Evolutionary conservation across 2,797 vertebrate genomes (phyloP).

Genomic region (Arrhamphus sclerolepis): DNA sequence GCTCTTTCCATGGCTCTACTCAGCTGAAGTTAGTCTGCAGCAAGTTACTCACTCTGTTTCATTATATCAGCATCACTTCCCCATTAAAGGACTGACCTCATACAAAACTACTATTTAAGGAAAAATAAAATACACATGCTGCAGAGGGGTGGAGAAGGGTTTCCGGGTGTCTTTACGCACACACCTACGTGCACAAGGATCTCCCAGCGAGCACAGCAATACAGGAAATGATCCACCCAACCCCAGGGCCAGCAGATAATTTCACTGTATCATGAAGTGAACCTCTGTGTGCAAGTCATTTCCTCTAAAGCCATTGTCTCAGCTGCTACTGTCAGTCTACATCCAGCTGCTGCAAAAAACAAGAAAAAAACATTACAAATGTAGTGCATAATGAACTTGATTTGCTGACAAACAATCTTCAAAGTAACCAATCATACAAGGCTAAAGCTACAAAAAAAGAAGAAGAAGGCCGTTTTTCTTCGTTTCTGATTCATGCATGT

Average conservation of each 20-base stretch:
- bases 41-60: slow-evolving; percentile 35
- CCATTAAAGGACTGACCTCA: slow-evolving; percentile 79
- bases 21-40: slow-evolving; percentile 32
- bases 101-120: slow-evolving; percentile 79
- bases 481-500: too few relatives aligned
- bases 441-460: not conserved
- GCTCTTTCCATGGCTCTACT: slow-evolving; percentile 37
- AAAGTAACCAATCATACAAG: not conserved
- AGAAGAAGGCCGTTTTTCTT: too few relatives aligned
- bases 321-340: slow-evolving; percentile 11
- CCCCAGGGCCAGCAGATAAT: slow-evolving; percentile 78
- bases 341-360: not conserved
- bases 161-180: slow-evolving; percentile 8
- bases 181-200: slow-evolving; percentile 45
- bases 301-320: slow-evolving; percentile 74
- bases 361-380: too few relatives aligned
- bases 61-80: slow-evolving; percentile 64
- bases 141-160: slow-evolving; percentile 37
- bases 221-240: slow-evolving; percentile 86
- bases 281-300: slow-evolving; percentile 83
- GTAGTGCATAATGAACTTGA: too few relatives aligned
- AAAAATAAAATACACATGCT: slow-evolving; percentile 57
- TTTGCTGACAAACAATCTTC: not conserved
- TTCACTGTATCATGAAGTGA: slow-evolving; percentile 80
- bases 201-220: slow-evolving; percentile 68